Conservation (phyloP, 2,888 invertebrate species). For the Drosophila koepferae region DNA sequence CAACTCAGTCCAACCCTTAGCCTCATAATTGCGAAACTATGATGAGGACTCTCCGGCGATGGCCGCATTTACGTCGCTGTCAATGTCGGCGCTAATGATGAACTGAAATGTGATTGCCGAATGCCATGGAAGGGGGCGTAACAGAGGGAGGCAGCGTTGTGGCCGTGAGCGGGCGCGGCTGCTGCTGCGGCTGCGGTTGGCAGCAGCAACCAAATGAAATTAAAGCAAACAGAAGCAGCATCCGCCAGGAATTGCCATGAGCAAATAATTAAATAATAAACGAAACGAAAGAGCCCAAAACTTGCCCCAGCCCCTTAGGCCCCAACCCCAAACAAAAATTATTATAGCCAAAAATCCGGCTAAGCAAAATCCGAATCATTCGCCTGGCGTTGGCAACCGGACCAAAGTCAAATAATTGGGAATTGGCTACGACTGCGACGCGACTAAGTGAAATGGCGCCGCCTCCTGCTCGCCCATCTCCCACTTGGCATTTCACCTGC, state of each 20-base stretch:
- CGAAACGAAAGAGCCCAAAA: conserved; percentile 55
- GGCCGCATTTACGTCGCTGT: conserved; percentile 54
- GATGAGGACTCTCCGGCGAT: conserved; percentile 39
- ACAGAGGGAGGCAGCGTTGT: neutral
- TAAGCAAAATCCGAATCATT: conserved; percentile 43
- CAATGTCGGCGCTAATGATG: conserved; percentile 78
- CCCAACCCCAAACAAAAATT: neutral
- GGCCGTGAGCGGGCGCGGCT: neutral
- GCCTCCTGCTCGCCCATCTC: neutral
- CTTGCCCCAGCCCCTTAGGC: conserved; percentile 8
- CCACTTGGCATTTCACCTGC: conserved; percentile 49
- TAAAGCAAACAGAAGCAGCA: conserved; percentile 63
- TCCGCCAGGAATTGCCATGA: conserved; percentile 68
- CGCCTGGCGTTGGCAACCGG: conserved; percentile 54
- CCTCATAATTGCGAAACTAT: conserved; percentile 76
- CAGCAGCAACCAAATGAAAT: conserved; percentile 71
- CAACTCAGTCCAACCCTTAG: neutral
- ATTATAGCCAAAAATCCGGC: conserved; percentile 19
- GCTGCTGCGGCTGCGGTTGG: conserved; percentile 52
- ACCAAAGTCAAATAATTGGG: conserved; percentile 50
- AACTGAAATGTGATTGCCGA: conserved; percentile 73
- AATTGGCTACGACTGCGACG: conserved; percentile 28
- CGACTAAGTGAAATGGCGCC: conserved; percentile 38
- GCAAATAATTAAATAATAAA: conserved; percentile 78
- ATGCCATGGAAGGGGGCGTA: conserved; percentile 3